Base-by-base conservation (phyloP, 2,113 vertebrate species). In the Aptenodytes patagonicus region DNA sequence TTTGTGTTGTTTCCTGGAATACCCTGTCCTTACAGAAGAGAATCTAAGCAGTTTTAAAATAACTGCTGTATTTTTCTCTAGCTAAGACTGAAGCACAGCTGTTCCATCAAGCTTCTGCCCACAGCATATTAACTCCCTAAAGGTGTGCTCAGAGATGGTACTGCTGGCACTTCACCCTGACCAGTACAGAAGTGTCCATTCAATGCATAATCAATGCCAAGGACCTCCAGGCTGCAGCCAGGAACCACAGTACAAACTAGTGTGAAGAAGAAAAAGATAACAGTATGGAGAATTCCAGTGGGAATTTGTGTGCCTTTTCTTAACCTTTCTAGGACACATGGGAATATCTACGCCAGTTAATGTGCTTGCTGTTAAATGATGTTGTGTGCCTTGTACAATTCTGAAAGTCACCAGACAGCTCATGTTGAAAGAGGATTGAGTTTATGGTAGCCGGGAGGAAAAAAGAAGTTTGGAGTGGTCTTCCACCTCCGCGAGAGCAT, bases 1-100 rank as follows among this genome's bases (percentile, higher is more conserved):
- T 94, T 70, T 61, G 80, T 40, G 38, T 71, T 90, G 61, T 83
- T 95, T 94, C 92, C 87, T 94, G 85, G 87, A 96, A 93, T 85
- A 93, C 42, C n/a, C 57, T 68, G 65, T 87, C 70, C 87, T 76
- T 75, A 87, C 38, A 94, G 64, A 77, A 90, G 14, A n/a, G 32
- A 44, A 83, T 90, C 58, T 86, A 90, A 94, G 83, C 79, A 90
- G 83, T 73, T 95, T 86, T 77, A 77, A 92, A 80, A 80, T 46
- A 93, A 87, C 60, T 70, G 49, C 46, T 83, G 68, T 40, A 52
- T 58, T 95, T 91, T 94, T 66, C 75, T 83, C 64, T 22, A 72
- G 90, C 44, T 72, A 55, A 62, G 47, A 94, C 12, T 8, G 28
- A 83, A 83, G 32, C n/a, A 68, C 86, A 80, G 83, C 85, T 90